Evolutionary conservation across 2,113 vertebrate genomes (phyloP).

Genomic region (Pungitius pungitius): DNA sequence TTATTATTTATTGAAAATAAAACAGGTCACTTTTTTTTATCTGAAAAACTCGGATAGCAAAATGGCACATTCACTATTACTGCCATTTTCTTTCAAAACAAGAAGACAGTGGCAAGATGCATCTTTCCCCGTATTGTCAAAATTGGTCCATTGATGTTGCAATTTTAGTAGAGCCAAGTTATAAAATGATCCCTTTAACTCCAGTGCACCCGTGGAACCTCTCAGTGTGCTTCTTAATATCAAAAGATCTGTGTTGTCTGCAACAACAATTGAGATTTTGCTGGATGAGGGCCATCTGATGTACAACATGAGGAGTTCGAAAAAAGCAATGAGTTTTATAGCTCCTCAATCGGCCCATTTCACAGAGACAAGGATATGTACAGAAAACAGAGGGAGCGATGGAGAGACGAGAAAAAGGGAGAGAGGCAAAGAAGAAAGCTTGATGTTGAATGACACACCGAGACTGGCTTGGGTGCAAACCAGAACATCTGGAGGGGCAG

Average conservation of each 20-base stretch:
- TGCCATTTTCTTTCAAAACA: background rate
- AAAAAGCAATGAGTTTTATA: background rate
- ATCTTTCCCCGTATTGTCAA: constrained; percentile 1
- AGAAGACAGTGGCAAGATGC: background rate
- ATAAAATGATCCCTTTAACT: background rate
- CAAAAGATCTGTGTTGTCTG: background rate
- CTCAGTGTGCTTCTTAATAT: background rate
- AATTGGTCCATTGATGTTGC: constrained; percentile 1
- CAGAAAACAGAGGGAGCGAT: background rate
- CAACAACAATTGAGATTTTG: background rate
- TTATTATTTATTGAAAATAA: background rate
- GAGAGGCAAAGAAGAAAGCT: constrained; percentile 12
- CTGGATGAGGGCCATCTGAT: background rate
- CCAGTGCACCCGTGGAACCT: background rate
- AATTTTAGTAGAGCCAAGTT: background rate
- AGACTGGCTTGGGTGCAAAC: constrained; percentile 26
- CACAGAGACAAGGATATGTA: background rate
- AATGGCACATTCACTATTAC: background rate
- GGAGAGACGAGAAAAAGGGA: background rate
- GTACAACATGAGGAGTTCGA: background rate
- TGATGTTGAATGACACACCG: constrained; percentile 10
- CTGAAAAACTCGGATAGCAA: background rate
- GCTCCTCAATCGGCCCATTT: background rate
- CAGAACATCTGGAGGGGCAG: constrained; percentile 20
- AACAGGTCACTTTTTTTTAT: background rate